Evolutionary conservation across 2,888 invertebrate genomes (phyloP), one percentile per base, ranked within the genome.

Genomic region (Phymatocera aterrima): DNA sequence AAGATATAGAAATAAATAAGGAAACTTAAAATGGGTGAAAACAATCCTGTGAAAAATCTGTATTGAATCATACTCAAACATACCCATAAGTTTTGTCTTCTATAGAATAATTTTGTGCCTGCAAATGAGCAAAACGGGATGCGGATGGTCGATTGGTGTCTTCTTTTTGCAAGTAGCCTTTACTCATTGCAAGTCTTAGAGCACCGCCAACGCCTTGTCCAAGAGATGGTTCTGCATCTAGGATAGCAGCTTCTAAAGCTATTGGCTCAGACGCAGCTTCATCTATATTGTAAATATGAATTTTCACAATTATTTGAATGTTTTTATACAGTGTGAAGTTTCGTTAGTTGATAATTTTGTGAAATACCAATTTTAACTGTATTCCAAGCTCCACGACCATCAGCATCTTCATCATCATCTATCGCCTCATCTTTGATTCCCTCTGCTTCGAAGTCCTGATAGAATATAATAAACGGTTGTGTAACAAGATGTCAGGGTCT

Each of bases 161-260:
- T 84, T 96, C 96, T 83, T 95, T 95, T 90, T 97, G 97, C 79
- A 98, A 92, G 91, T 98, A 98, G 10, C 97, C 99, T 93, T 99
- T 99, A 87, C 97, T 97, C 90, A 96, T 94, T 31, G 99, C 99
- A 81, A 99, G 92, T 87, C 95, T 94, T 80, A 99, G 92, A 15
- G 99, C 98, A 82, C 97, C 97, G 60, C 95, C 97, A 80, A 99
- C 95, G 74, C 99, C 99, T n/a, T 94, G 93, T 80, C 96, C 96
- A 72, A 98, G 95, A 87, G 97, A 95, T 1, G 98, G 98, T 91
- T 99, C 99, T 83, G 97, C 97, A 87, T 97, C 98, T 84, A 99
- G 92, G 83, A 96, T 95, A 81, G 94, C 94, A 21, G 92, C 93
- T 87, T 93, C 94, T 80, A 92, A 90, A 5, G 92, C 91, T 65